Percentiles rank a stretch among this genome's conserved stretches.
Evolutionary conservation across 2,888 invertebrate genomes (phyloP).

Genomic region (Netelia inedita): DNA sequence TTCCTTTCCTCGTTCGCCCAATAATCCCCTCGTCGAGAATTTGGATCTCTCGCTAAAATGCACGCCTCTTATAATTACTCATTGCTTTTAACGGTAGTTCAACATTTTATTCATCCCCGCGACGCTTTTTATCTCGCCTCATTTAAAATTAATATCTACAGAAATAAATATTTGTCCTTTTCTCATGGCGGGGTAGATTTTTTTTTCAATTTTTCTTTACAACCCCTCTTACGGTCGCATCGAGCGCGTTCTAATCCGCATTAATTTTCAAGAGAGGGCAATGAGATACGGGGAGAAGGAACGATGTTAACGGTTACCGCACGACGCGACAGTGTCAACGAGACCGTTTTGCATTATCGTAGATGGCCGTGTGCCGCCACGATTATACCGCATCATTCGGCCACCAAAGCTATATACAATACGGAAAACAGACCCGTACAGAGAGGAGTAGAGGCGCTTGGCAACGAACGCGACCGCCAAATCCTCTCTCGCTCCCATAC

Average conservation of each 20-base stretch:
- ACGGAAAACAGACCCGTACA: constrained; percentile 3
- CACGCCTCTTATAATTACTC: constrained; percentile 1
- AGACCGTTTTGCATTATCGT: constrained; percentile 61
- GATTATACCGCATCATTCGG: constrained; percentile 59
- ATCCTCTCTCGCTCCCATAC: constrained; percentile 21
- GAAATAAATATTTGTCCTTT: no score
- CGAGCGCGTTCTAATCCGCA: background rate
- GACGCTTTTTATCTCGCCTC: background rate
- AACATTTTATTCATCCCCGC: background rate
- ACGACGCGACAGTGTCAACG: constrained; percentile 59
- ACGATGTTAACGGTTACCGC: constrained; percentile 51
- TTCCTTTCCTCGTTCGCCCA: constrained; percentile 5
- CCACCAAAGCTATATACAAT: constrained; percentile 31
- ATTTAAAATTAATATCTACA: no score
- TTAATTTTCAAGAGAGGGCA: constrained; percentile 2
- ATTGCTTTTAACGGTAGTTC: background rate
- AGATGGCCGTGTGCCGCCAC: constrained; percentile 50
- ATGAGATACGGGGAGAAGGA: constrained; percentile 13
- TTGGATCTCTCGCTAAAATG: constrained; percentile 31
- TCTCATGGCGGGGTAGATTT: background rate
- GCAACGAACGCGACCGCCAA: constrained; percentile 29
- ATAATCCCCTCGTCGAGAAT: constrained; percentile 27
- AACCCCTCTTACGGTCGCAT: no score
- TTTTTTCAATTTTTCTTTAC: no score
- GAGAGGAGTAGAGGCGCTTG: constrained; percentile 2